These are phyloP conservation scores for Heliangelus exortis DNA, from an alignment of 2,797 vertebrate genomes.

Conservation along the genomic window DNA sequence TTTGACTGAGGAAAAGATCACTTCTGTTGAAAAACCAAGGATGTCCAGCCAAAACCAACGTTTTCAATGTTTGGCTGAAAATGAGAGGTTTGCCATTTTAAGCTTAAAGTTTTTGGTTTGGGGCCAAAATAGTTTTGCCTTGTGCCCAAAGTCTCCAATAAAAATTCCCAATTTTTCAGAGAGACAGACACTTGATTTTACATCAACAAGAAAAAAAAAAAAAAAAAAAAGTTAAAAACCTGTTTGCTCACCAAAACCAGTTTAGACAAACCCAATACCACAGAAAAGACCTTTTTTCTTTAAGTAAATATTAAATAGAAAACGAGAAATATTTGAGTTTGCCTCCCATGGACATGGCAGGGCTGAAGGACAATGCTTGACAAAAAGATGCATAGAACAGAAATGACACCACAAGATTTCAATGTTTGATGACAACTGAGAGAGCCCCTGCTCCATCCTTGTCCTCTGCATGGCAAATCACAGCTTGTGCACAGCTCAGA, in stretches of 20 bases:
- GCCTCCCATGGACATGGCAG: background rate
- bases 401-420: background rate
- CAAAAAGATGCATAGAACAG: background rate
- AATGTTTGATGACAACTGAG: background rate
- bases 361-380: background rate
- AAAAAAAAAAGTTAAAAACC: background rate
- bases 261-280: background rate
- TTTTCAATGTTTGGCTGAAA: slow-evolving; percentile 68
- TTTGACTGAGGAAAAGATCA: slow-evolving; percentile 56
- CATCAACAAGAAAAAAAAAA: background rate
- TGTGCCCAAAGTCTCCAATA: slow-evolving; percentile 53
- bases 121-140: slow-evolving; percentile 49
- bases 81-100: slow-evolving; percentile 67
- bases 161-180: slow-evolving; percentile 55
- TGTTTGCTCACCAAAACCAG: background rate
- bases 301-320: background rate
- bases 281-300: background rate
- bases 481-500: background rate
- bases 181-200: slow-evolving; percentile 48
- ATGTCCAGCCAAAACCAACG: slow-evolving; percentile 66
- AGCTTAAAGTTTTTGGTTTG: slow-evolving; percentile 40
- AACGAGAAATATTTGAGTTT: background rate
- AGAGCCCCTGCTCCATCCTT: background rate
- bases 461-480: background rate
- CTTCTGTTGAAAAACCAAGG: slow-evolving; percentile 59